phyloP scores from a whole-genome alignment of 2,888 invertebrate genomes.

The Galerucella calmariensis region DNA sequence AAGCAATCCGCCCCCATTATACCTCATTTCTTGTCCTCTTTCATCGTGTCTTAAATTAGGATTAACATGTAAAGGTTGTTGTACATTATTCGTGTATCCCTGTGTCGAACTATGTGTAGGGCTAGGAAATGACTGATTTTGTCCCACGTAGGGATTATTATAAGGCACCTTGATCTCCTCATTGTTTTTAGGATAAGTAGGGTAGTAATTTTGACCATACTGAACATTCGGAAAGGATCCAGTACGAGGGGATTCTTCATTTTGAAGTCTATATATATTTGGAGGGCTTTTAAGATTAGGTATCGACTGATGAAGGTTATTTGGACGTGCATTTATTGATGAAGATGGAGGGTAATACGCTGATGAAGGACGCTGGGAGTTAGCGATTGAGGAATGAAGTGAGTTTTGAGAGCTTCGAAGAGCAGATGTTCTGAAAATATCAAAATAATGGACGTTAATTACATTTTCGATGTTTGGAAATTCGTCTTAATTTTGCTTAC shows the following conservation, averaged over 20 bases:
- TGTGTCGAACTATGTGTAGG: constrained; percentile 53
- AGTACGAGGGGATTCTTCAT: constrained; percentile 56
- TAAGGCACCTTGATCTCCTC: constrained; percentile 47
- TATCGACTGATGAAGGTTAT: constrained; percentile 64
- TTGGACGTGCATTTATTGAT: constrained; percentile 48
- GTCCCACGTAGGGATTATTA: constrained; percentile 39
- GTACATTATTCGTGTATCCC: constrained; percentile 50
- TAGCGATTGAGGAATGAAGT: constrained; percentile 68
- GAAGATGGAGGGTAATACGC: constrained; percentile 66
- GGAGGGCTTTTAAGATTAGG: constrained; percentile 65
- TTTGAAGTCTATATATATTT: constrained; percentile 52
- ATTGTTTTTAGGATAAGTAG: constrained; percentile 35
- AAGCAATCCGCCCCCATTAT: constrained; percentile 55
- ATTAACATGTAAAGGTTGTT: constrained; percentile 57
- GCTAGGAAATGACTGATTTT: constrained; percentile 56
- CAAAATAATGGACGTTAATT: neutral
- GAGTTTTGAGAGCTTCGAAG: constrained; percentile 73
- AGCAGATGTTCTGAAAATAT: constrained; percentile 64
- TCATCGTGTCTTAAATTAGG: constrained; percentile 43
- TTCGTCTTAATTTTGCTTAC: constrained; percentile 58
- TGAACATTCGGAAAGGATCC: constrained; percentile 58
- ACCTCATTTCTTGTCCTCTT: constrained; percentile 51
- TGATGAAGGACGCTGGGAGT: constrained; percentile 69
- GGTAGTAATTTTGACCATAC: constrained; percentile 45
- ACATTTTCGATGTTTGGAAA: no score